These are phyloP conservation scores for Hydropotes inermis DNA, from an alignment of 2,113 vertebrate species.

Conservation along the genomic window DNA sequence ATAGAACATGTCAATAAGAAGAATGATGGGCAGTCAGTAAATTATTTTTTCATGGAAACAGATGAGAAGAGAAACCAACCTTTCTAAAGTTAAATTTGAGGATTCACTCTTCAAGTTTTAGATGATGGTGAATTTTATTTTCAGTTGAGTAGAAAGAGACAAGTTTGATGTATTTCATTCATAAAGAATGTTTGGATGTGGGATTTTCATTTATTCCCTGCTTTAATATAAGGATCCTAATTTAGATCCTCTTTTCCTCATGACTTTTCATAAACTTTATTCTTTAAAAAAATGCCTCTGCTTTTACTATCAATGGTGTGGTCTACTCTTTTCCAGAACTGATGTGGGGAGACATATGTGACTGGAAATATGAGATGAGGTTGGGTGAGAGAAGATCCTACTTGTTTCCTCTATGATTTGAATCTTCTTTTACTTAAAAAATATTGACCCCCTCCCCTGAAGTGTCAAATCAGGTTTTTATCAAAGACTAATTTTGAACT, in stretches of 20 bases:
- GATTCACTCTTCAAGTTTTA: neutral
- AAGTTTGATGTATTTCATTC: neutral
- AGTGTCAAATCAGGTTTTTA: conserved; percentile 7
- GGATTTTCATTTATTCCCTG: neutral
- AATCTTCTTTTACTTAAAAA: conserved; percentile 9
- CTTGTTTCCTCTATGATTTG: neutral
- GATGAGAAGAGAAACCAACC: neutral
- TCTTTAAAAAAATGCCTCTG: neutral
- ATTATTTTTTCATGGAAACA: conserved; percentile 42
- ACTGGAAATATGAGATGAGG: neutral
- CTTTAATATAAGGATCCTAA: neutral
- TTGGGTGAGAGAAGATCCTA: neutral
- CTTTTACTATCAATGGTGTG: neutral
- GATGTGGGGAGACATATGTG: neutral
- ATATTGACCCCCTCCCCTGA: neutral
- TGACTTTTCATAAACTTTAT: neutral
- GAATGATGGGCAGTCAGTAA: neutral
- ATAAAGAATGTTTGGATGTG: neutral
- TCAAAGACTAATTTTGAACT: conserved; percentile 43
- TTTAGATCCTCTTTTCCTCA: neutral
- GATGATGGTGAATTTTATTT: neutral
- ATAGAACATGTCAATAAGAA: neutral
- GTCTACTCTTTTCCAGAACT: neutral
- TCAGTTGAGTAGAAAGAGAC: neutral
- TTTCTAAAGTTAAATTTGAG: conserved; percentile 9